A percentile compares a stretch with the other conserved stretches of the same genome.
Evolutionary conservation across 2,888 invertebrate genomes (phyloP).

Genomic region (Chesias legatella): DNA sequence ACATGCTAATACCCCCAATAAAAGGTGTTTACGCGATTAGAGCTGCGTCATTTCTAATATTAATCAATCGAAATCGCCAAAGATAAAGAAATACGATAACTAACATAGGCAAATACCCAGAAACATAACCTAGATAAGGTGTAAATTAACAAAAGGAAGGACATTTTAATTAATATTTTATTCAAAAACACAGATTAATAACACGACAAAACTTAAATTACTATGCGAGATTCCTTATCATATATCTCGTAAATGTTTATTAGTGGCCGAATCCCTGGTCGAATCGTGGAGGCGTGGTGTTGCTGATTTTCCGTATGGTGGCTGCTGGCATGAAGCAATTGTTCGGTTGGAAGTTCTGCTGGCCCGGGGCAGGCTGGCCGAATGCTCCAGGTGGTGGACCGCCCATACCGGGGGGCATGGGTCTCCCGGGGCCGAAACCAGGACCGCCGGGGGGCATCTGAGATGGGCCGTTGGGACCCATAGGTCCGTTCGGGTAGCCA

Average conservation of each 20-base stretch:
- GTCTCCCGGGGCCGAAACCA: constrained; percentile 38
- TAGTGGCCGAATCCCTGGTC: constrained; percentile 36
- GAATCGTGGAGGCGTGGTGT: constrained; percentile 43
- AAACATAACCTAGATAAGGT: no score
- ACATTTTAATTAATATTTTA: no score
- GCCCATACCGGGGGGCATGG: constrained; percentile 24
- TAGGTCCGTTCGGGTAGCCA: constrained; percentile 29
- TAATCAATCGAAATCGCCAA: no score
- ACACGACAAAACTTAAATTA: constrained; percentile 9
- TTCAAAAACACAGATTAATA: neutral
- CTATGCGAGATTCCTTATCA: constrained; percentile 31
- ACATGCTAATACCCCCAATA: no score
- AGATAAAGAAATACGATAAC: no score
- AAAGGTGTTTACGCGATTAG: no score
- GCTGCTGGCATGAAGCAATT: constrained; percentile 55
- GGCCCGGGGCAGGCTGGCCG: constrained; percentile 31
- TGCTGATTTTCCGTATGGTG: constrained; percentile 47
- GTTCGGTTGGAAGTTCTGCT: constrained; percentile 35
- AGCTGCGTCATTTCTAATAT: no score
- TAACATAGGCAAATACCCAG: no score
- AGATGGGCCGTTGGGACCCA: constrained; percentile 21
- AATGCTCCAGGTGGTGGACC: constrained; percentile 13
- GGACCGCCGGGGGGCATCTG: constrained; percentile 27
- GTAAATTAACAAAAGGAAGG: no score
- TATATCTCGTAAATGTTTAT: constrained; percentile 6